A percentile compares a stretch with the other conserved stretches of the same genome.
Conservation (phyloP, 1,140 invertebrate species). For the Dreissena polymorpha region DNA sequence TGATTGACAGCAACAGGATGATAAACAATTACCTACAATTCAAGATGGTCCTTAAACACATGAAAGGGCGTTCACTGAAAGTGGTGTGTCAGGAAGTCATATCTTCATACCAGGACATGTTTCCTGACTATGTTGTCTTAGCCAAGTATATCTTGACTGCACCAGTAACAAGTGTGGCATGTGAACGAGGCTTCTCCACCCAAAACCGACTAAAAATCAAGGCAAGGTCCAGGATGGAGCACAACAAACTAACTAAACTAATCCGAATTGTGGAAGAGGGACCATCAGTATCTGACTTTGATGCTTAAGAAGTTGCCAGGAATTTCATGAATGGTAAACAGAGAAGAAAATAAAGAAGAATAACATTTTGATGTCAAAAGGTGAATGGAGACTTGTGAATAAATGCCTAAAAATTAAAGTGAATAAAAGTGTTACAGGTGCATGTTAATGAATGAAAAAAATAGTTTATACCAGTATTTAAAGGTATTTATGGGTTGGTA, state of each 20-base stretch:
- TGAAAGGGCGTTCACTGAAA: not conserved
- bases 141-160: conserved; percentile 7
- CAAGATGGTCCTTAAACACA: conserved; percentile 14
- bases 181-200: conserved; percentile 32
- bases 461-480: too few species aligned
- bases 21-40: conserved; percentile 4
- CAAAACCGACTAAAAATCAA: conserved; percentile 33
- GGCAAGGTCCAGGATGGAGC: not conserved
- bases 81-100: not conserved
- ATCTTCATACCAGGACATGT: not conserved
- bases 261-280: conserved; percentile 32
- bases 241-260: conserved; percentile 16
- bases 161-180: conserved; percentile 27
- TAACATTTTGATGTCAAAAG: too few species aligned
- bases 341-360: too few species aligned
- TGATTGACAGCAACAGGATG: conserved; percentile 16
- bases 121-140: conserved; percentile 12
- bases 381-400: too few species aligned
- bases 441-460: too few species aligned
- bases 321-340: too few species aligned
- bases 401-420: too few species aligned
- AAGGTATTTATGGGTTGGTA: too few species aligned
- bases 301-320: not conserved
- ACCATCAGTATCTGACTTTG: conserved; percentile 1
- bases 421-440: too few species aligned